phyloP scores from a whole-genome alignment of 2,888 invertebrate genomes.

The Sesia apiformis region DNA sequence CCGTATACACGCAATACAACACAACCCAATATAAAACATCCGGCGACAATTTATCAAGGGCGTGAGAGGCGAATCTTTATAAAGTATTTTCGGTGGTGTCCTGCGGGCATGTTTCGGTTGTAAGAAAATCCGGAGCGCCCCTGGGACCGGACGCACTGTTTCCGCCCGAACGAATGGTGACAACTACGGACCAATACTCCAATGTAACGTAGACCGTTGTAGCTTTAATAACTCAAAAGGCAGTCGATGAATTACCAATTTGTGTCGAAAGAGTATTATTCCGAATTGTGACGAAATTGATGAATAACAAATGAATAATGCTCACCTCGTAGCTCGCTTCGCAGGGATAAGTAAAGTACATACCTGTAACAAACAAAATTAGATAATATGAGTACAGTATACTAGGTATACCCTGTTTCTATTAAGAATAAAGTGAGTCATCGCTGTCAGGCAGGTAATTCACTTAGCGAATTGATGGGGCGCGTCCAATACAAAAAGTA shows the following conservation, averaged over 20 bases:
- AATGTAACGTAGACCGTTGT: not conserved
- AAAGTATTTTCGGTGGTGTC: slow-evolving; percentile 46
- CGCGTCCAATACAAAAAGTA: too few relatives aligned
- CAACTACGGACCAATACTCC: slow-evolving; percentile 23
- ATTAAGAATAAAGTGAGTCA: too few relatives aligned
- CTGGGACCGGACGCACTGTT: slow-evolving; percentile 39
- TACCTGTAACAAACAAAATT: slow-evolving; percentile 42
- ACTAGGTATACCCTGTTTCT: not conserved
- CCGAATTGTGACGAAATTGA: not conserved
- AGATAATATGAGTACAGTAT: slow-evolving; percentile 3
- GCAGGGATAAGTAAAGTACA: slow-evolving; percentile 15
- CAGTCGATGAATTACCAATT: not conserved
- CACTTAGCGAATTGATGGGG: too few relatives aligned
- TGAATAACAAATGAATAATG: not conserved
- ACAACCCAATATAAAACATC: slow-evolving; percentile 48
- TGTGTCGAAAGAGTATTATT: not conserved
- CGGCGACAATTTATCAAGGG: slow-evolving; percentile 49
- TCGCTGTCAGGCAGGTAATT: too few relatives aligned
- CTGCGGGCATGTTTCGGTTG: slow-evolving; percentile 39
- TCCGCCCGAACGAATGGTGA: slow-evolving; percentile 34
- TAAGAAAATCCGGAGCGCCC: slow-evolving; percentile 35
- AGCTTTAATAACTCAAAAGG: not conserved
- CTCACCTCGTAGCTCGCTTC: too few relatives aligned
- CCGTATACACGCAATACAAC: slow-evolving; percentile 8
- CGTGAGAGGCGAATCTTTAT: slow-evolving; percentile 30